A percentile compares a stretch with the other conserved stretches of the same genome.
Conservation (phyloP, 2,888 invertebrate species). For the Mycalesis mineus region DNA sequence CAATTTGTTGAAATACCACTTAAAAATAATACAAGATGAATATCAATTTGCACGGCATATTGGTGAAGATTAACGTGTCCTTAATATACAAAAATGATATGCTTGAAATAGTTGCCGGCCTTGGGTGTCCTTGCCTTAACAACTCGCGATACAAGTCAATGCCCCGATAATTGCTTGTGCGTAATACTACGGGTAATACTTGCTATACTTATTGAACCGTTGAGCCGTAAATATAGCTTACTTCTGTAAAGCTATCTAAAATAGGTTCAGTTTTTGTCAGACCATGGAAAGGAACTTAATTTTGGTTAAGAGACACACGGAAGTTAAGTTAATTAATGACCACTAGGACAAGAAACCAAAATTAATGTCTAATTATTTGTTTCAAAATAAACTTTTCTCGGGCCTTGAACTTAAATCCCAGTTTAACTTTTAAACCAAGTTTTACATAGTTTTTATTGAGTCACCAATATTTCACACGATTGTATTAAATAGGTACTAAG, state of each 20-base stretch:
- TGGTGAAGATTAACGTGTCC: slow-evolving; percentile 8
- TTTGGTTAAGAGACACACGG: no score
- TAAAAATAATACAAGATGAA: background rate
- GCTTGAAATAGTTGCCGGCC: slow-evolving; percentile 11
- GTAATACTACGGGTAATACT: background rate
- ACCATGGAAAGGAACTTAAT: background rate
- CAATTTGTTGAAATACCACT: background rate
- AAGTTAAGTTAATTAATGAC: no score
- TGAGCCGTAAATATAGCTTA: background rate
- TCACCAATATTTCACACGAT: no score
- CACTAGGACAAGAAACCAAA: background rate
- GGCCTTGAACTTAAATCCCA: no score
- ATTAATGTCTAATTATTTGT: no score
- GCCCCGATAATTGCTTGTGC: background rate
- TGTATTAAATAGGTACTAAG: no score
- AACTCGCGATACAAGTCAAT: slow-evolving; percentile 1
- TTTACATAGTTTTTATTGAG: no score
- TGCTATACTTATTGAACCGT: background rate
- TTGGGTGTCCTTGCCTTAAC: slow-evolving; percentile 16
- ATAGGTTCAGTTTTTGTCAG: background rate
- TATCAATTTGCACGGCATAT: slow-evolving; percentile 12
- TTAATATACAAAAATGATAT: slow-evolving; percentile 8
- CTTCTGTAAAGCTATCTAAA: background rate
- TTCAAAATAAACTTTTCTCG: no score
- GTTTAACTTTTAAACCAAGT: no score